These are phyloP conservation scores for Drosophila multiciliata DNA, from an alignment of 2,888 invertebrate genomes.

Conservation along the genomic window DNA sequence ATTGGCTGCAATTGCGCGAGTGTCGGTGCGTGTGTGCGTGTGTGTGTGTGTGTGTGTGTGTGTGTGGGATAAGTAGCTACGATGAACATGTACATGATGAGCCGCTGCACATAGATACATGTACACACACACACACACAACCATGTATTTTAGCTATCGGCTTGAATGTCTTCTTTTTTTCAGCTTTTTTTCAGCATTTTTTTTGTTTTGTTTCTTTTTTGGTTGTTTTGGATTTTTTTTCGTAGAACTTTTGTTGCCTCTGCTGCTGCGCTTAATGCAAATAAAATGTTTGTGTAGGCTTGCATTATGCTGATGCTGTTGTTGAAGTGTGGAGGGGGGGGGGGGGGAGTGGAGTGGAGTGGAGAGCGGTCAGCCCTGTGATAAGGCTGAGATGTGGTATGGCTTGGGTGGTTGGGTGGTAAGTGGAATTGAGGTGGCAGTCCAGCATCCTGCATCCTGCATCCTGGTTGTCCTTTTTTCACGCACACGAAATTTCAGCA, in stretches of 20 bases:
- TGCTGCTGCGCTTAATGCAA: conserved; percentile 68
- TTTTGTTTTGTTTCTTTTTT: conserved; percentile 53
- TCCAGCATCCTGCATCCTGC: conserved; percentile 11
- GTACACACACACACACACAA: conserved; percentile 30
- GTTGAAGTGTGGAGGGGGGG: background rate
- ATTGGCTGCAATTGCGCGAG: conserved; percentile 82
- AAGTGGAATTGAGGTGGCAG: background rate
- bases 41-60: conserved; percentile 30
- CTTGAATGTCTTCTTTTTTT: conserved; percentile 39
- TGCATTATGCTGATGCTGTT: conserved; percentile 77
- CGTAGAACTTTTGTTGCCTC: conserved; percentile 42
- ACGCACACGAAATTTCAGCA: conserved; percentile 55
- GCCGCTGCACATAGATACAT: conserved; percentile 12
- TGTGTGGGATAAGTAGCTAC: conserved; percentile 78
- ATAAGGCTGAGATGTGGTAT: conserved; percentile 2
- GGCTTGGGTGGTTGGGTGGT: background rate
- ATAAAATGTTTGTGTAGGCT: conserved; percentile 83
- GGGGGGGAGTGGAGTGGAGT: background rate
- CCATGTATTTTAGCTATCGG: conserved; percentile 75
- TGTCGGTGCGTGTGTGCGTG: conserved; percentile 43
- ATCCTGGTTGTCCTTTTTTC: conserved; percentile 61
- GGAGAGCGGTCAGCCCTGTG: background rate
- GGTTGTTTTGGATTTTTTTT: conserved; percentile 43
- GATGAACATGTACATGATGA: conserved; percentile 41
- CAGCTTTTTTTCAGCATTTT: conserved; percentile 47